Percentiles rank a stretch among this genome's conserved stretches.
Evolutionary conservation across 1,140 invertebrate species (phyloP).

Genomic region (Microplitis mediator): DNA sequence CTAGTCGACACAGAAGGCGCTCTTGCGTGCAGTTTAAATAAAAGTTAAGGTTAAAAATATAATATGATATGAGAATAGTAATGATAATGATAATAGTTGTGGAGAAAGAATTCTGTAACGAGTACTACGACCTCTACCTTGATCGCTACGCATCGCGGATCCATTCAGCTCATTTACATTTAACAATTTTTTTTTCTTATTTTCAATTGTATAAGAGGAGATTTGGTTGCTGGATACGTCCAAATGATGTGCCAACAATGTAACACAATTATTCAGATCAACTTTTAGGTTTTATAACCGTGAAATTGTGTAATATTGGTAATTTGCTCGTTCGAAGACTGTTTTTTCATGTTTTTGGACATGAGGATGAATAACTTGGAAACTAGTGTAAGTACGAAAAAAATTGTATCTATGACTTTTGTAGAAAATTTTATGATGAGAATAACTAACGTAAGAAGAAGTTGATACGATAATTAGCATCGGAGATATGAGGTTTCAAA

Average conservation of each 20-base stretch:
- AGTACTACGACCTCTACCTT: conserved; percentile 43
- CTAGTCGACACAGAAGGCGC: conserved; percentile 3
- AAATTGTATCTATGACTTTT: too few relatives aligned
- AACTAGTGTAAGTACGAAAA: too few relatives aligned
- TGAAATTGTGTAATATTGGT: neutral
- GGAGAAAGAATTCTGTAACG: conserved; percentile 20
- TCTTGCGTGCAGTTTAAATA: conserved; percentile 7
- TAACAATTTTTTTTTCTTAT: conserved; percentile 1
- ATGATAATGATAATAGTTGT: neutral
- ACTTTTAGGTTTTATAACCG: neutral
- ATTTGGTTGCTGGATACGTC: conserved; percentile 47
- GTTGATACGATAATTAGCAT: too few relatives aligned
- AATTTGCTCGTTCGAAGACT: neutral
- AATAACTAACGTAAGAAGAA: too few relatives aligned
- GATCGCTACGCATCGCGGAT: conserved; percentile 45
- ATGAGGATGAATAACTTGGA: too few relatives aligned
- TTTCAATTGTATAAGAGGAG: conserved; percentile 24
- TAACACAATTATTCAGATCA: conserved; percentile 8
- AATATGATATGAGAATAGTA: neutral
- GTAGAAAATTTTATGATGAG: too few relatives aligned
- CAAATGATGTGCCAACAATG: conserved; percentile 5
- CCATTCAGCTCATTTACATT: conserved; percentile 35
- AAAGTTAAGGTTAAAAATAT: neutral
- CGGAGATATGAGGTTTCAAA: too few relatives aligned
- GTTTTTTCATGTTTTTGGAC: too few relatives aligned